Evolutionary conservation across 2,888 invertebrate species (phyloP), one percentile per base, ranked within the genome.

Genomic region (Melitaea athalia): DNA sequence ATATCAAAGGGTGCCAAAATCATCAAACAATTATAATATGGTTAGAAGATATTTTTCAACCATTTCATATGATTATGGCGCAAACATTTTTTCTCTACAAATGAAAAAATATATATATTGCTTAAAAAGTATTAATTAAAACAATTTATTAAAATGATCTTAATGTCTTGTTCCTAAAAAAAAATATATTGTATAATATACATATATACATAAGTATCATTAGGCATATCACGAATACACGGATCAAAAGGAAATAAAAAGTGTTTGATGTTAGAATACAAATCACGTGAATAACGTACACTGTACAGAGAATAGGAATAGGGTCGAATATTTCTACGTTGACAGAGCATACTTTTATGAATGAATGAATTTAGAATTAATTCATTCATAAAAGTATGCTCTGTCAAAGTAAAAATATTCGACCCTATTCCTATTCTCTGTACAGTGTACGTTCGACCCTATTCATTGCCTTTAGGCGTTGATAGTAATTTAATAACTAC

Each of bases 201-300:
- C n/a, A 3, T 47, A 12, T 14, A 12, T 47, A 47, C 47, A 14
- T 47, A 47, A 47, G n/a, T 24, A 11, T 53, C 53, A 53, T 53
- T 14, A 31, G 14, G 12, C 12, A 33, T 31, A 31, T 33, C 14
- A 53, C 53, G 31, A 14, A 11, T 24, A 53, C 31, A 53, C 31
- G 14, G 53, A 53, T 53, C 53, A 53, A 53, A 53, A 6, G n/a
- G 3, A 53, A 53, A n/a, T 53, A 14, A 31, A 6, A 14, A 53
- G 31, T 53, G n/a, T 53, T 53, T 53, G 14, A 53, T 31, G 33
- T 31, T 4, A 53, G 53, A 31, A 31, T 53, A 53, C 53, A 31
- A 53, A 50, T 50, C 33, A 10, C 3, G 8, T 50, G 8, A n/a
- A n/a, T 49, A 6, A 49, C 8, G 49, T 49, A 49, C 11, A 45